A percentile compares a stretch with the other conserved stretches of the same genome.
These are phyloP conservation scores for Meleagris gallopavo DNA, from an alignment of 2,113 vertebrate genomes.

Conservation along the genomic window DNA sequence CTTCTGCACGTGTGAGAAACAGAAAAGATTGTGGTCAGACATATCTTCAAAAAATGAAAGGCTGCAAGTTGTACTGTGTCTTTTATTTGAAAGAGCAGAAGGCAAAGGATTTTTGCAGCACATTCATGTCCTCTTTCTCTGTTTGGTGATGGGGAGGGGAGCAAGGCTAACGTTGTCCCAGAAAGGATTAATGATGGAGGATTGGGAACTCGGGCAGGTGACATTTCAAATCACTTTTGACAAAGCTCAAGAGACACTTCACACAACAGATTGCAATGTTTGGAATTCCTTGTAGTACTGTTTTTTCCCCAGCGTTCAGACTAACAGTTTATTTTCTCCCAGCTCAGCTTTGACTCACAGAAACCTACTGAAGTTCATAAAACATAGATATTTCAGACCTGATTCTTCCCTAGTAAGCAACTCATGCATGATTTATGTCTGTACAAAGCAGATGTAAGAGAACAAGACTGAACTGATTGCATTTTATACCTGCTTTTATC, in stretches of 20 bases:
- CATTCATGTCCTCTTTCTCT: not conserved
- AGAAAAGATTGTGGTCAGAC: not conserved
- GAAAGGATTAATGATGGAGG: not conserved
- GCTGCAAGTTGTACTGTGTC: not conserved
- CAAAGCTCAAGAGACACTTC: not conserved
- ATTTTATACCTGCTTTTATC: constrained; percentile 57
- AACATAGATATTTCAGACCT: constrained; percentile 25
- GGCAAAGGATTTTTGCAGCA: not conserved
- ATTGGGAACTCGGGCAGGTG: not conserved
- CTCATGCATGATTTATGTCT: constrained; percentile 60
- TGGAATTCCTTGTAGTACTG: not conserved
- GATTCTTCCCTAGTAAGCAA: constrained; percentile 15
- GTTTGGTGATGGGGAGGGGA: not conserved
- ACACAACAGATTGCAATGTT: not conserved
- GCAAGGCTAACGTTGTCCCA: not conserved
- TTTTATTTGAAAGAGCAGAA: not conserved
- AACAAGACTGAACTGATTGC: constrained; percentile 60
- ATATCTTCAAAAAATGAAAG: not conserved
- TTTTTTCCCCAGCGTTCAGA: not conserved
- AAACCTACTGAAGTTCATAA: constrained; percentile 6
- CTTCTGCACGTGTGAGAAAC: not conserved
- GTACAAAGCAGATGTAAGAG: constrained; percentile 24
- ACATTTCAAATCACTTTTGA: not conserved
- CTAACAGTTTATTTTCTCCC: not conserved
- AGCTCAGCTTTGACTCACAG: not conserved